These are phyloP conservation scores for Takifugu ocellatus DNA, from an alignment of 2,797 vertebrate species.

Conservation along the genomic window DNA sequence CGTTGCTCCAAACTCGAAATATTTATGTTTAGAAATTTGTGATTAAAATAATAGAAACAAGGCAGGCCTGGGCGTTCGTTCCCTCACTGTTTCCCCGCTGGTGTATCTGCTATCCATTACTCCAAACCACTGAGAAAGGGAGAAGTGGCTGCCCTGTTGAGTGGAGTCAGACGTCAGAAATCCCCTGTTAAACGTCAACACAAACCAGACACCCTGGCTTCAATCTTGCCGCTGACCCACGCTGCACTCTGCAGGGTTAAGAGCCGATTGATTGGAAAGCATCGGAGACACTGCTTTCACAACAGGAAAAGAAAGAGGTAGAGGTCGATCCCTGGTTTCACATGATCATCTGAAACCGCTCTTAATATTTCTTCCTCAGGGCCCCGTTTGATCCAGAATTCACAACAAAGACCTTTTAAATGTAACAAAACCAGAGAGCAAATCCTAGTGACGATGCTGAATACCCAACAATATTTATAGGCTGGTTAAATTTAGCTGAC, in stretches of 20 bases:
- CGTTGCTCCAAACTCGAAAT: too few species aligned
- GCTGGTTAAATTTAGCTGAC: neutral
- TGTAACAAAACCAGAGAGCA: neutral
- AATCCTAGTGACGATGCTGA: neutral
- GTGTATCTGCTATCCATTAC: conserved; percentile 56
- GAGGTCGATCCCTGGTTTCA: conserved; percentile 40
- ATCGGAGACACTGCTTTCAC: conserved; percentile 50
- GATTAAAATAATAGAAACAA: neutral
- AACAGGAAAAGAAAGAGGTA: conserved; percentile 37
- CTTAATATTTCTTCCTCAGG: conserved; percentile 14
- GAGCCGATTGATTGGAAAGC: conserved; percentile 60
- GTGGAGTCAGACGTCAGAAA: conserved; percentile 72
- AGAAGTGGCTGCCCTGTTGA: conserved; percentile 40
- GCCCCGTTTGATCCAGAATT: conserved; percentile 11
- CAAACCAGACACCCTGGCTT: conserved; percentile 72
- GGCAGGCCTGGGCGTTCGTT: neutral
- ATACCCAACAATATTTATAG: neutral
- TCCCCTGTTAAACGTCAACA: conserved; percentile 66
- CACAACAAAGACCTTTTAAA: neutral
- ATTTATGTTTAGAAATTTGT: too few species aligned
- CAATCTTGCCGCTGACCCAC: conserved; percentile 67
- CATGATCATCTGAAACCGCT: conserved; percentile 34
- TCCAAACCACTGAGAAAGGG: conserved; percentile 30
- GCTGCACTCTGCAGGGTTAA: conserved; percentile 64
- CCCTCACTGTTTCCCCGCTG: conserved; percentile 19